Conservation (phyloP, 2,797 vertebrate species). For the Notoglanidium macrostoma region DNA sequence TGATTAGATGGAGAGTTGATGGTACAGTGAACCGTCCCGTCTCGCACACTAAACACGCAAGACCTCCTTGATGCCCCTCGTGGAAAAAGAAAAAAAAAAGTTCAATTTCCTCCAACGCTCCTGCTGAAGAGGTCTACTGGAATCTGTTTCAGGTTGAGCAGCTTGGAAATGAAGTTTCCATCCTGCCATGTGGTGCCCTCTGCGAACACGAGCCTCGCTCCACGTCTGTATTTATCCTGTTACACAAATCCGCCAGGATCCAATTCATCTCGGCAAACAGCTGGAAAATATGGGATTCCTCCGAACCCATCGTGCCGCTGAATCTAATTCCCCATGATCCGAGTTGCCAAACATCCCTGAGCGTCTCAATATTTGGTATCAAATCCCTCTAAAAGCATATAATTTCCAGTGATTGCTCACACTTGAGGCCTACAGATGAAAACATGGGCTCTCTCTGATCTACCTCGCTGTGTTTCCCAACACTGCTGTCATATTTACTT, state of each 20-base stretch:
- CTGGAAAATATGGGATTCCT: slow-evolving; percentile 74
- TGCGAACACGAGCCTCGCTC: slow-evolving; percentile 58
- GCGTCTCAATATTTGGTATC: slow-evolving; percentile 76
- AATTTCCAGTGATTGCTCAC: slow-evolving; percentile 80
- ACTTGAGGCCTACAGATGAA: slow-evolving; percentile 75
- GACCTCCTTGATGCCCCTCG: slow-evolving; percentile 49
- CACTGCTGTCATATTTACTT: slow-evolving; percentile 76
- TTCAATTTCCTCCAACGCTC: slow-evolving; percentile 61
- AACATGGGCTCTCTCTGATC: slow-evolving; percentile 65
- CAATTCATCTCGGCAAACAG: slow-evolving; percentile 70
- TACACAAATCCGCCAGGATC: slow-evolving; percentile 73
- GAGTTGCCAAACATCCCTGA: slow-evolving; percentile 70
- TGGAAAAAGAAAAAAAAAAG: slow-evolving; percentile 52
- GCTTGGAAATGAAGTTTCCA: slow-evolving; percentile 64
- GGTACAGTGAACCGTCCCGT: slow-evolving; percentile 71
- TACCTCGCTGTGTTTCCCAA: slow-evolving; percentile 65
- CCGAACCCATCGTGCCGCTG: slow-evolving; percentile 69
- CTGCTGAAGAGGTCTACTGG: slow-evolving; percentile 38
- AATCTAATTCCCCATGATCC: slow-evolving; percentile 69
- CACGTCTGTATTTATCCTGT: slow-evolving; percentile 74
- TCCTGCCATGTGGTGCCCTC: slow-evolving; percentile 59
- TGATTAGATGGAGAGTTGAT: slow-evolving; percentile 75
- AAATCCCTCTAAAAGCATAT: slow-evolving; percentile 77
- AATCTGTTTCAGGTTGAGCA: slow-evolving; percentile 63
- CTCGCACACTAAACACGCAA: slow-evolving; percentile 52